Base-by-base conservation (phyloP, 2,113 vertebrate genomes). In the Bubo blakistoni region DNA sequence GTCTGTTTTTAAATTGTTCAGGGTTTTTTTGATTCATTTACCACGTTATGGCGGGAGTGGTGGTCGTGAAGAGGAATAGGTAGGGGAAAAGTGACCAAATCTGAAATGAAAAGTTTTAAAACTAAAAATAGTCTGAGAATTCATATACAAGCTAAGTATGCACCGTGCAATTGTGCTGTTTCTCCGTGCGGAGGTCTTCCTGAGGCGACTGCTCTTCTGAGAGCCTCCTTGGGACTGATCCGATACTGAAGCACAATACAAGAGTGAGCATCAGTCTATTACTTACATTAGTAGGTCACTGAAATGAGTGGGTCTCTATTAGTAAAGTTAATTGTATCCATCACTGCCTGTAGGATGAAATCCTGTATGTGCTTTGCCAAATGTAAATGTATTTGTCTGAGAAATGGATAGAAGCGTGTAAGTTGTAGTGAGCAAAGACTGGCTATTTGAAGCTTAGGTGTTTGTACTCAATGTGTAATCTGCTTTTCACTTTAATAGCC, bases 21-120 rank as follows among this genome's bases (percentile, higher is more conserved):
- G 25, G 17, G 4, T 11, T 3, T 32, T 47, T 81, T 86, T 57
- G 5, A 30, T 32, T 90, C 0, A 61, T 79, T 79, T 81, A 38
- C 21, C 4, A 2, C 27, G 9, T 57, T 72, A 9, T 2, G 1
- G 38, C 4, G 7, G 3, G 1, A 57, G 5, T 42, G 21, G 25
- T 54, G 21, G 9, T 26, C 6, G 3, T 47, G 7, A 90, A 69
- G 87, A 83, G 9, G 13, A 81, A 34, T 4, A 82, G 30, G 18
- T 34, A 47, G 29, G 16, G 40, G 32, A 72, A 91, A 71, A 87
- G 22, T 29, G 46, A 69, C 29, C 18, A 65, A 79, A 70, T 24
- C 13, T 36, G 38, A 82, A 80, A 70, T 66, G 30, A n/a, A 26
- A 74, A 58, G 12, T 87, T 46, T 12, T 10, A 19, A 27, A 59